Percentiles rank a stretch among this genome's conserved stretches.
phyloP scores from a whole-genome alignment of 2,113 vertebrate species.

The Siphamia tubifer region DNA sequence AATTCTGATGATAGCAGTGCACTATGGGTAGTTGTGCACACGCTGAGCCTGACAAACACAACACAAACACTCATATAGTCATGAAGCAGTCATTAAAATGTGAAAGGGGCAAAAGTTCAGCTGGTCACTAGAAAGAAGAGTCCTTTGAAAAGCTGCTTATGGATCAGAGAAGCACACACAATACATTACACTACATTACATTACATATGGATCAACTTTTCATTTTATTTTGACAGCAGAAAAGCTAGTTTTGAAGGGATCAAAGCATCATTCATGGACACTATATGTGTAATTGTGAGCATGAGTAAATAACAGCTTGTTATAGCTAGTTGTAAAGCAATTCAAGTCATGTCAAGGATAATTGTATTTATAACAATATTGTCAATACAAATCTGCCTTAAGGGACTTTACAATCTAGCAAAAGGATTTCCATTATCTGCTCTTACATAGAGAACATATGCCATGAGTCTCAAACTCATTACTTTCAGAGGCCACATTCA shows the following conservation, averaged over 20 bases:
- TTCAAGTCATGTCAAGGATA: too few species aligned
- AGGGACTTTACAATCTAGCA: too few species aligned
- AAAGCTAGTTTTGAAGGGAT: not conserved
- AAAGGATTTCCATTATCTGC: constrained; percentile 24
- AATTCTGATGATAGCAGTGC: not conserved
- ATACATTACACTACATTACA: constrained; percentile 12
- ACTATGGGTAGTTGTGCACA: constrained; percentile 15
- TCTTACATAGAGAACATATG: constrained; percentile 1
- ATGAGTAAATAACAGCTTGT: too few species aligned
- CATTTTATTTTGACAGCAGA: constrained; percentile 16
- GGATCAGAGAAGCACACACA: not conserved
- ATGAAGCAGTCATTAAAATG: constrained; percentile 6
- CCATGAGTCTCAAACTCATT: too few species aligned
- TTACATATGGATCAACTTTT: constrained; percentile 9
- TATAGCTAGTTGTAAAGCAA: too few species aligned
- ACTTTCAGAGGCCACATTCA: too few species aligned
- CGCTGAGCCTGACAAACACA: constrained; percentile 20
- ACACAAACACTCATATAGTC: not conserved
- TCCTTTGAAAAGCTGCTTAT: constrained; percentile 14
- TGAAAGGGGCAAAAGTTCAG: constrained; percentile 39
- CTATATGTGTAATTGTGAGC: too few species aligned
- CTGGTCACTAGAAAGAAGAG: not conserved
- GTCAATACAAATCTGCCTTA: too few species aligned
- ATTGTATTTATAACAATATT: too few species aligned
- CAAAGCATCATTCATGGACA: constrained; percentile 1